A percentile compares a stretch with the other conserved stretches of the same genome.
Conservation (phyloP, 2,113 vertebrate species). For the Xiphorhynchus elegans region DNA sequence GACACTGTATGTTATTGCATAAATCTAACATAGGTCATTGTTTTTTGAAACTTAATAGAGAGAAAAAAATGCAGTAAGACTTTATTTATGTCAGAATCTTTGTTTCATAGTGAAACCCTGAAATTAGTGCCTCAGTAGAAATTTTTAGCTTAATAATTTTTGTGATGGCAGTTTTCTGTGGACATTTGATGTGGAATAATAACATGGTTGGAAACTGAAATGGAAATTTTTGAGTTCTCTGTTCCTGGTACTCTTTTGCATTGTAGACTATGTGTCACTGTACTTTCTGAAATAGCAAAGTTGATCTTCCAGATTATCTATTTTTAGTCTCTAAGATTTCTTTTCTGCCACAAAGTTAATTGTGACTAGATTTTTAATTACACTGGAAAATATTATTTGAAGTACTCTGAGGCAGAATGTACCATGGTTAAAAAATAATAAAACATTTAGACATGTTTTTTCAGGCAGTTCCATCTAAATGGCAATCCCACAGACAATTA, state of each 20-base stretch:
- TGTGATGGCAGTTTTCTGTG: background rate
- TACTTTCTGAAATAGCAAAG: background rate
- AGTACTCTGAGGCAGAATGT: background rate
- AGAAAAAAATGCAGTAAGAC: background rate
- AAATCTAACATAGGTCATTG: background rate
- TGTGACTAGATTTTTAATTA: constrained; percentile 10
- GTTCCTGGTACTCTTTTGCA: background rate
- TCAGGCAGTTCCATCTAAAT: background rate
- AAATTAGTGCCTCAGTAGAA: background rate
- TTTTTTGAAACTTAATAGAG: background rate
- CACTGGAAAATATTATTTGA: background rate
- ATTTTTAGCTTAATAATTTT: background rate
- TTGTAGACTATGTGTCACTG: background rate
- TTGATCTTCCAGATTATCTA: background rate
- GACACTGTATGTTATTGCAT: background rate
- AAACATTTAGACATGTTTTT: constrained; percentile 18
- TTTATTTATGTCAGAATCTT: background rate
- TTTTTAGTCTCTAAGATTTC: background rate
- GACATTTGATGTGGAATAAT: background rate
- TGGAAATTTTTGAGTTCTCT: background rate
- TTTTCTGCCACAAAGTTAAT: constrained; percentile 21
- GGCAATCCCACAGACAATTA: constrained; percentile 38
- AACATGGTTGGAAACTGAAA: background rate
- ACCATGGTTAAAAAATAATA: background rate
- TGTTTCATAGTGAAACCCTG: background rate